Conservation (phyloP, 2,888 invertebrate genomes). For the Lepidocyrtoides sp. region DNA sequence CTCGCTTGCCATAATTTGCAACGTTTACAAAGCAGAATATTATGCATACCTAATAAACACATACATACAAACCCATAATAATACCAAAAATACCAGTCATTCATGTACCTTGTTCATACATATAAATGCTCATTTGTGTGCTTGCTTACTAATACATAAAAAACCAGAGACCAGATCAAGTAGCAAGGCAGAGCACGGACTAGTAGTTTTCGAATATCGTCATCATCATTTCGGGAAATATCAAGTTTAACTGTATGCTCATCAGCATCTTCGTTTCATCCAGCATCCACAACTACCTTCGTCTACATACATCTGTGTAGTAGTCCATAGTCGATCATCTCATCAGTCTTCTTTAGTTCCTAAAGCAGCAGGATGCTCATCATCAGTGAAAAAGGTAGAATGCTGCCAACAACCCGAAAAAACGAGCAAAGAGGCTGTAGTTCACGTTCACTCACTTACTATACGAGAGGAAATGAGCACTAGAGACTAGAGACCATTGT, state of each 20-base stretch:
- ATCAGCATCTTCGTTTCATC: constrained; percentile 14
- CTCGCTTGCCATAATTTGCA: neutral
- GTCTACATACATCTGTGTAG: neutral
- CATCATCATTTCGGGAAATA: constrained; percentile 24
- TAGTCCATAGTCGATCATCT: neutral
- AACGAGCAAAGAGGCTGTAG: constrained; percentile 1
- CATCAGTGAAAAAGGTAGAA: constrained; percentile 33
- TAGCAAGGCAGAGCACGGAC: neutral
- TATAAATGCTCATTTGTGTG: neutral
- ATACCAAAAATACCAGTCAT: no score
- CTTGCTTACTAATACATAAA: no score
- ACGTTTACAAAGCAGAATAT: neutral
- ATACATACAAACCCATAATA: no score
- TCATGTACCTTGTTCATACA: neutral
- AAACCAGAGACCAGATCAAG: no score
- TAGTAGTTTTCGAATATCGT: constrained; percentile 6
- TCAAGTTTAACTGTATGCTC: constrained; percentile 13
- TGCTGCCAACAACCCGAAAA: constrained; percentile 10
- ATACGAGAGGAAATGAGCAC: constrained; percentile 5
- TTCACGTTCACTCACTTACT: constrained; percentile 40
- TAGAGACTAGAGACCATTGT: neutral
- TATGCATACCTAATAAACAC: no score
- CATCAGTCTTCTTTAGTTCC: constrained; percentile 20
- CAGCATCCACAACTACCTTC: neutral
- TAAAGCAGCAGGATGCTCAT: constrained; percentile 18